Conservation (phyloP, 92 coral and sea anemone genomes). For the Muricea muricata region DNA sequence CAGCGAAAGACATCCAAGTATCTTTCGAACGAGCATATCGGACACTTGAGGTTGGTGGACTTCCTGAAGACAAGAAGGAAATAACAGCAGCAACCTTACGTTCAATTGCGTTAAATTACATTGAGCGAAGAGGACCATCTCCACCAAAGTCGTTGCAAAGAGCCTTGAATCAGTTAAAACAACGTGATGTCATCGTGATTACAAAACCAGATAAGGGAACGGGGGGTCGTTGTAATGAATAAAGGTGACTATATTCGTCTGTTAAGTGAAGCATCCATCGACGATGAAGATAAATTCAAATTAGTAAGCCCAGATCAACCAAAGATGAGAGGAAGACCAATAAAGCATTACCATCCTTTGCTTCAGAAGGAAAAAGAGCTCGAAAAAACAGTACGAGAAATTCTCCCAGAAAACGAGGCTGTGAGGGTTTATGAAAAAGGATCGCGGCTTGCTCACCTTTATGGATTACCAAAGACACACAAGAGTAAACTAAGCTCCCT, state of each 20-base stretch:
- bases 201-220: conserved; percentile 66
- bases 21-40: conserved; percentile 52
- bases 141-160: conserved; percentile 35
- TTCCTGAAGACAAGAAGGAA: background rate
- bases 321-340: conserved; percentile 12
- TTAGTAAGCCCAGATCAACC: conserved; percentile 1
- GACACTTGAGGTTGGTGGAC: background rate
- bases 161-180: conserved; percentile 13
- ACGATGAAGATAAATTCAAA: conserved; percentile 33
- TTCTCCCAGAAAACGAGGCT: no score
- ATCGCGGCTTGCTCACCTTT: no score
- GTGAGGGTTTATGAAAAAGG: no score
- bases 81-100: conserved; percentile 40
- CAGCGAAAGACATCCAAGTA: conserved; percentile 42
- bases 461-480: no score
- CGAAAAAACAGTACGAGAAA: no score
- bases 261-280: conserved; percentile 61
- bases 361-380: no score
- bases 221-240: conserved; percentile 63
- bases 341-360: no score
- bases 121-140: conserved; percentile 39
- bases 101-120: conserved; percentile 62
- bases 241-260: conserved; percentile 44
- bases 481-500: no score
- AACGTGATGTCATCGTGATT: conserved; percentile 54